phyloP scores from a whole-genome alignment of 92 coral and sea anemone species.

The Porites rus region DNA sequence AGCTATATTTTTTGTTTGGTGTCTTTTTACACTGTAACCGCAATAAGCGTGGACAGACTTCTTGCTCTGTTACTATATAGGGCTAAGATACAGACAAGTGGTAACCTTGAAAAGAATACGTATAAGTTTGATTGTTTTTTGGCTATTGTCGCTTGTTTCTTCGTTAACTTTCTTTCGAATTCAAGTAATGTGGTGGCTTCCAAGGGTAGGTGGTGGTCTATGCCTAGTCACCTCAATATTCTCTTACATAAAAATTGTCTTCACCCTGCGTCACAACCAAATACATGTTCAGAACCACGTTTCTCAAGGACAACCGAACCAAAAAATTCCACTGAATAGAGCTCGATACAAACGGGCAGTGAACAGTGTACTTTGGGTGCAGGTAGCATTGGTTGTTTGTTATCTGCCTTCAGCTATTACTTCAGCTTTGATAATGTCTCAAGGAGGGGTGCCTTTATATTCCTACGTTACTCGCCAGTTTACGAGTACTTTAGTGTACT shows the following conservation, averaged over 20 bases:
- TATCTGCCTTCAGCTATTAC: neutral
- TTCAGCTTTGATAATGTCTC: too few species aligned
- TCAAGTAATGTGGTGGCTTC: neutral
- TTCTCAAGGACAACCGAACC: slow-evolving; percentile 6
- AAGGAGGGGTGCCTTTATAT: too few species aligned
- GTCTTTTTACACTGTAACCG: neutral
- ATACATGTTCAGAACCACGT: neutral
- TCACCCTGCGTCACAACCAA: neutral
- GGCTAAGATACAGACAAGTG: neutral
- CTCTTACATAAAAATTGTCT: neutral
- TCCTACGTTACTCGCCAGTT: too few species aligned
- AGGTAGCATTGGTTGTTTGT: neutral
- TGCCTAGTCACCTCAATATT: neutral
- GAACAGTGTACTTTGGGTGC: slow-evolving; percentile 20
- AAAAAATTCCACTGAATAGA: slow-evolving; percentile 6
- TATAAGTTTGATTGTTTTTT: neutral
- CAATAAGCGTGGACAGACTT: neutral
- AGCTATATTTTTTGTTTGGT: neutral
- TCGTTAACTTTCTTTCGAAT: neutral
- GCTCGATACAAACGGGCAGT: slow-evolving; percentile 22
- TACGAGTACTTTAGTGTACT: too few species aligned
- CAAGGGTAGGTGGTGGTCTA: neutral
- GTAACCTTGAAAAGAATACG: neutral
- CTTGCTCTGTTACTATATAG: neutral
- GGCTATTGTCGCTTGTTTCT: too few species aligned